Conservation (phyloP, 2,888 invertebrate genomes). For the Spilarctia lutea region DNA sequence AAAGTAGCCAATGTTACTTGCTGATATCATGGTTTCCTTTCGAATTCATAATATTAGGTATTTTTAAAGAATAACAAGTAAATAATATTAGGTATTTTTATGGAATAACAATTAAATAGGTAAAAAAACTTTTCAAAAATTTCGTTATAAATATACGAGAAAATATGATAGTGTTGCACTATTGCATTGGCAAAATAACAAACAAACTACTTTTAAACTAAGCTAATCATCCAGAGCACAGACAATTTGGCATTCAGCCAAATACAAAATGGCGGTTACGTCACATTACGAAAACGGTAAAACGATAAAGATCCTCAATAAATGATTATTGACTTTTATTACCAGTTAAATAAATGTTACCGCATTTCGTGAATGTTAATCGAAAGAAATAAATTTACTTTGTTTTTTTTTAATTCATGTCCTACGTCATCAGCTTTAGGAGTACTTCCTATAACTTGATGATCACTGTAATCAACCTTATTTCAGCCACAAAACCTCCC, state of each 20-base stretch:
- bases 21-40: no score
- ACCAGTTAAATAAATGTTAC: conserved; percentile 32
- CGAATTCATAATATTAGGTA: neutral
- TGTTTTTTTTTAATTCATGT: neutral
- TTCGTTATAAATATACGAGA: neutral
- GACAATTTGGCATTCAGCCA: conserved; percentile 52
- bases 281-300: conserved; percentile 40
- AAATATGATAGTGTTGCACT: conserved; percentile 1
- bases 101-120: neutral
- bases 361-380: conserved; percentile 2
- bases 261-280: conserved; percentile 47
- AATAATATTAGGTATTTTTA: neutral
- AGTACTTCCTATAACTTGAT: neutral
- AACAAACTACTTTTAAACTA: conserved; percentile 11
- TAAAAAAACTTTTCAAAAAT: neutral
- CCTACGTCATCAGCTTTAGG: neutral
- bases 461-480: no score
- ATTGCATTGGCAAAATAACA: conserved; percentile 15
- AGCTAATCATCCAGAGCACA: conserved; percentile 31
- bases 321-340: conserved; percentile 47
- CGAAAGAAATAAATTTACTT: neutral
- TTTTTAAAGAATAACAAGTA: no score
- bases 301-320: conserved; percentile 39
- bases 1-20: no score
- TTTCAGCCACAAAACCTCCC: no score